Conservation (phyloP, 2,888 invertebrate species). For the Drosophila macrospina region DNA sequence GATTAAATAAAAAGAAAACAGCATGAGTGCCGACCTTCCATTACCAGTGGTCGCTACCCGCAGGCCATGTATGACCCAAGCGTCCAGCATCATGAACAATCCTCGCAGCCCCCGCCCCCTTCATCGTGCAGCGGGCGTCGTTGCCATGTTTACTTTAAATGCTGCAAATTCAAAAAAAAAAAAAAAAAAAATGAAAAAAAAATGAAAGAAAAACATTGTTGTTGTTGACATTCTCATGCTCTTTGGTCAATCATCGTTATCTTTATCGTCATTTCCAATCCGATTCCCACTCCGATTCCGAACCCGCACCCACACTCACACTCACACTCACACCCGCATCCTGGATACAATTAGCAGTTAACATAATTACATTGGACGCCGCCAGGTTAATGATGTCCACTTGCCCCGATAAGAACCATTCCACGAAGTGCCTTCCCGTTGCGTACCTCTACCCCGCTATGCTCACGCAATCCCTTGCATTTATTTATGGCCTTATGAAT, state of each 20-base stretch:
- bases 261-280: conserved; percentile 15
- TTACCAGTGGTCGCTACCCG: conserved; percentile 9
- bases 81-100: conserved; percentile 5
- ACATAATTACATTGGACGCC: conserved; percentile 66
- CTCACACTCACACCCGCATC: conserved; percentile 4
- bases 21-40: conserved; percentile 9
- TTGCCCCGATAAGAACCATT: conserved; percentile 63
- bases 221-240: conserved; percentile 19
- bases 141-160: conserved; percentile 43
- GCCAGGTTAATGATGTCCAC: conserved; percentile 70
- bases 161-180: conserved; percentile 10
- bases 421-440: neutral
- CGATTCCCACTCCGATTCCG: neutral
- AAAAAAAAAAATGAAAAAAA: neutral
- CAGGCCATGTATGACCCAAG: conserved; percentile 13
- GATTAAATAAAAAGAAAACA: too few species aligned
- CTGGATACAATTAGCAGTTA: conserved; percentile 70
- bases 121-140: neutral
- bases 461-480: conserved; percentile 23
- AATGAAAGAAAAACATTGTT: conserved; percentile 11
- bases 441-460: neutral
- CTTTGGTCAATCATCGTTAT: conserved; percentile 48
- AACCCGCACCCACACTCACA: neutral
- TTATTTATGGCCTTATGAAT: conserved; percentile 62
- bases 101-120: neutral